Evolutionary conservation across 2,888 invertebrate genomes (phyloP).

Genomic region (Dryococelus australis): DNA sequence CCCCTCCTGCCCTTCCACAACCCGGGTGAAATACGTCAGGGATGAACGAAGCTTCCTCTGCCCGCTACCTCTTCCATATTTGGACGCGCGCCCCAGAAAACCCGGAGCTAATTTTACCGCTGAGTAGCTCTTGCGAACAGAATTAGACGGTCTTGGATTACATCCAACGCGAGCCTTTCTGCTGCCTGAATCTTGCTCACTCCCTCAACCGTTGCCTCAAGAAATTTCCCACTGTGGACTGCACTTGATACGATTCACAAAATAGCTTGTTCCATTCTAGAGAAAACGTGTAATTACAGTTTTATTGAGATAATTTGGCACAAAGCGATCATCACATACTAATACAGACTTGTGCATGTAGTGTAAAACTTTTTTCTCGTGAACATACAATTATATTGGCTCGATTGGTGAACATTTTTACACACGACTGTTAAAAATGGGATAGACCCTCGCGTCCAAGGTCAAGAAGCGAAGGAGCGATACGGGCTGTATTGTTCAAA

Average conservation of each 20-base stretch:
- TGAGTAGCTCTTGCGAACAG: constrained; percentile 22
- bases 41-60: constrained; percentile 34
- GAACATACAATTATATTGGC: too few relatives aligned
- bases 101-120: constrained; percentile 39
- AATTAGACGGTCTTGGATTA: constrained; percentile 38
- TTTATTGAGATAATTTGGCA: too few relatives aligned
- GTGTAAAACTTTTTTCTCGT: too few relatives aligned
- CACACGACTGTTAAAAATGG: too few relatives aligned
- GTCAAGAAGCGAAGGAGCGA: too few relatives aligned
- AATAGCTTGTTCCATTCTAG: neutral
- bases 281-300: too few relatives aligned
- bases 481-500: too few relatives aligned
- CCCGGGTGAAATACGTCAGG: neutral
- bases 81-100: constrained; percentile 47
- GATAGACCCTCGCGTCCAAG: too few relatives aligned
- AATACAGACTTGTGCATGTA: too few relatives aligned
- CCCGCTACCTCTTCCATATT: constrained; percentile 49
- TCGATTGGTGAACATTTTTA: too few relatives aligned
- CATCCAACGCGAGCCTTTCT: constrained; percentile 23
- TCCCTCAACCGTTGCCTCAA: neutral
- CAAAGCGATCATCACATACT: too few relatives aligned
- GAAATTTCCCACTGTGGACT: neutral
- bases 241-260: neutral
- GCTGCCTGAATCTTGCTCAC: constrained; percentile 28
- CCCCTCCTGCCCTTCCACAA: neutral